A percentile compares a stretch with the other conserved stretches of the same genome.
Conservation (phyloP, 2,797 vertebrate species). For the Pantherophis vulpinus region DNA sequence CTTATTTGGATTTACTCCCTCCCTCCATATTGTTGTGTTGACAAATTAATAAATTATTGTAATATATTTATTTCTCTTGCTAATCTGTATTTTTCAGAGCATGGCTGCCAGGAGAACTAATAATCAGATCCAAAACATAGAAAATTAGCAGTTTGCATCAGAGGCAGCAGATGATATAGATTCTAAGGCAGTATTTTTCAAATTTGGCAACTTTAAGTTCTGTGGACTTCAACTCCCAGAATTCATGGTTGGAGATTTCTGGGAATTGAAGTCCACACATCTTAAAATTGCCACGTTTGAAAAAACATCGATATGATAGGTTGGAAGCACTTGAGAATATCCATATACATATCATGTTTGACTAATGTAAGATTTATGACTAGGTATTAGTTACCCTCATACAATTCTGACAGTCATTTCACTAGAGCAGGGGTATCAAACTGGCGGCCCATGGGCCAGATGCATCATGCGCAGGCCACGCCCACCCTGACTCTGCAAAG, state of each 20-base stretch:
- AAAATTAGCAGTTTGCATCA: not conserved
- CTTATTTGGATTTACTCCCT: not conserved
- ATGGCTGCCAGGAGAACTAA: not conserved
- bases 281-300: not conserved
- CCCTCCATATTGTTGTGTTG: not conserved
- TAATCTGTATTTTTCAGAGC: not conserved
- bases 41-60: not conserved
- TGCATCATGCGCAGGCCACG: not conserved
- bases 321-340: not conserved
- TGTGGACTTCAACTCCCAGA: not conserved
- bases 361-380: not conserved
- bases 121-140: not conserved
- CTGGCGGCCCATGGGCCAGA: no score
- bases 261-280: not conserved
- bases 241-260: not conserved
- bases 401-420: not conserved
- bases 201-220: not conserved
- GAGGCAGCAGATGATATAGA: not conserved
- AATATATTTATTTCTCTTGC: not conserved
- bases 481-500: not conserved
- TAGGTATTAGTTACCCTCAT: not conserved
- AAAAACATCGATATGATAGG: not conserved
- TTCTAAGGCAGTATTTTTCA: not conserved
- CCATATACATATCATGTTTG: not conserved
- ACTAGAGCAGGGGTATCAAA: not conserved